A percentile compares a stretch with the other conserved stretches of the same genome.
Conservation (phyloP, 2,888 invertebrate species). For the Rhodophaea formosa region DNA sequence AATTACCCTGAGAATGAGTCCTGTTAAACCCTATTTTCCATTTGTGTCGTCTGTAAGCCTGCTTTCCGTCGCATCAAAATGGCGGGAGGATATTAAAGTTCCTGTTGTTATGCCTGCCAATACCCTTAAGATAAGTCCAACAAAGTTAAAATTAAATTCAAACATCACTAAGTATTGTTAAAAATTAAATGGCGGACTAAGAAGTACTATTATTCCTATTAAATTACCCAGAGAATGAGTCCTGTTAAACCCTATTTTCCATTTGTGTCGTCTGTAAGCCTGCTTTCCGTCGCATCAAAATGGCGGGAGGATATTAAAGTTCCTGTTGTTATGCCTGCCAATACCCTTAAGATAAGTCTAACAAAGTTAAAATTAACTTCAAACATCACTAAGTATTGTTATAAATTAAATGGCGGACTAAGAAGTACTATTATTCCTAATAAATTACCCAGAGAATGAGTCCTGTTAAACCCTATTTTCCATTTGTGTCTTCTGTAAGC, state of each 20-base stretch:
- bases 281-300: constrained; percentile 9
- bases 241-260: constrained; percentile 23
- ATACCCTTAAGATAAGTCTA: too few relatives aligned
- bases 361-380: too few relatives aligned
- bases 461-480: constrained; percentile 23
- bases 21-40: constrained; percentile 23
- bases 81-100: constrained; percentile 22
- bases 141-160: too few relatives aligned
- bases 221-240: constrained; percentile 25
- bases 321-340: constrained; percentile 18
- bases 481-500: constrained; percentile 21
- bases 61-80: constrained; percentile 11
- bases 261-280: constrained; percentile 21
- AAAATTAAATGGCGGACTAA: not conserved
- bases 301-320: constrained; percentile 21
- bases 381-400: too few relatives aligned
- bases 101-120: constrained; percentile 19
- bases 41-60: constrained; percentile 21
- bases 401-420: not conserved
- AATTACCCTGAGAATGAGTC: constrained; percentile 25
- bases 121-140: too few relatives aligned
- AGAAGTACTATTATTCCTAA: constrained; percentile 8
- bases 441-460: constrained; percentile 25
- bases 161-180: too few relatives aligned
- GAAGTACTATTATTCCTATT: constrained; percentile 10